Base-by-base conservation (phyloP, 2,888 invertebrate genomes). In the Hoplodrina blanda region DNA sequence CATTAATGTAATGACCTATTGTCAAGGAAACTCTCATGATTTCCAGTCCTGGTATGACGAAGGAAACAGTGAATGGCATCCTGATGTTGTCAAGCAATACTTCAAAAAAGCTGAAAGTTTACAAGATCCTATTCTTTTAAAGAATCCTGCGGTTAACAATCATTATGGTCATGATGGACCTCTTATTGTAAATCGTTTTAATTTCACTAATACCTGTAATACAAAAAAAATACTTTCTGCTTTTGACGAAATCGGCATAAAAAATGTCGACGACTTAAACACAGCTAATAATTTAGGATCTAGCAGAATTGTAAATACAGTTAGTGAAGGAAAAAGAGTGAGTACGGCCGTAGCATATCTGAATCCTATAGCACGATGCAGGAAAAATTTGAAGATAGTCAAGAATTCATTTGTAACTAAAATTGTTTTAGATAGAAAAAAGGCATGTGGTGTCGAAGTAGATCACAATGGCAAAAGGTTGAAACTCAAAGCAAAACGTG, bases 1-100 rank as follows among this genome's bases (percentile, higher is more conserved):
- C 4, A 88, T 97, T 0, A 97, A 97, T 84, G 95, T 90, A 13
- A 96, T 96, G 94, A 87, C 96, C 49, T 96, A 96, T 80, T 89
- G 96, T 0, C 94, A 95, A 25, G 97, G 97, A 0, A 93, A 91
- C 66, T 84, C 87, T 0, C 74, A 85, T 0, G 96, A 97, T 81
- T 97, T 94, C 70, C 90, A 96, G 66, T 85, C 87, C 19, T 97
- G 97, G 97, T 93, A 92, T 33, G 96, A 86, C 83, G 73, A 90
- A 96, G 76, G 92, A 89, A 80, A 96, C 15, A 30, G 3, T 25
- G 96, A 85, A 56, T 87, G 85, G 85, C 70, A 79, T 59, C 73
- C 74, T n/a, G 54, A 83, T 3, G 62, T 74, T 19, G 71, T 69
- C 4, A 61, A 63, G 17, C 44, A 76, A 65, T 85, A 82, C 65